These are phyloP conservation scores for Trichosurus vulpecula DNA, from an alignment of 2,797 vertebrate species.

Conservation along the genomic window DNA sequence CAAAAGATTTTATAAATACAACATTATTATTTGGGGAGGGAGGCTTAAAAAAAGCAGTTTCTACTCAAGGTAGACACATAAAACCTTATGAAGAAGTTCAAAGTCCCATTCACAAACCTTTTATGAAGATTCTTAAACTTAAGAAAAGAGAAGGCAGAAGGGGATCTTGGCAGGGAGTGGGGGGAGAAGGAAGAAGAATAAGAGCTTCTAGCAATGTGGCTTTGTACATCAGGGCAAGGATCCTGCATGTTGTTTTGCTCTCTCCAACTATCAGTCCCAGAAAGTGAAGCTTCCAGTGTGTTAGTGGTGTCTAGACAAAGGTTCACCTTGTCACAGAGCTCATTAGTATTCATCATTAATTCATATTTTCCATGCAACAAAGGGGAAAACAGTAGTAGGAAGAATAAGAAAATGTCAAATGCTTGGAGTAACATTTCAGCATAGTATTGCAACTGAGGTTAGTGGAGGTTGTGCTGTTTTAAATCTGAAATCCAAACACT, in stretches of 20 bases:
- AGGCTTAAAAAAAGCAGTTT: conserved; percentile 73
- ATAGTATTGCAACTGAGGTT: conserved; percentile 63
- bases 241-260: neutral
- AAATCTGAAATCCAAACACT: conserved; percentile 57
- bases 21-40: conserved; percentile 44
- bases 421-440: conserved; percentile 74
- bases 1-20: conserved; percentile 82
- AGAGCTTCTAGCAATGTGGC: fast-evolving
- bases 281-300: neutral
- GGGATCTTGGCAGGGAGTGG: neutral
- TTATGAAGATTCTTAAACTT: conserved; percentile 73
- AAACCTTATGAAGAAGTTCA: conserved; percentile 84
- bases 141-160: conserved; percentile 57
- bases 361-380: conserved; percentile 80
- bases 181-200: neutral
- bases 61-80: conserved; percentile 83
- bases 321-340: conserved; percentile 65
- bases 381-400: conserved; percentile 73
- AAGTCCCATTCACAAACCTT: conserved; percentile 78
- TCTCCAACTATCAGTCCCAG: neutral
- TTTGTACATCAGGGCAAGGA: neutral
- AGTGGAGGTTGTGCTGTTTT: conserved; percentile 57
- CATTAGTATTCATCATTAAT: conserved; percentile 80
- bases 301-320: conserved; percentile 35
- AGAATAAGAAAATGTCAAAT: conserved; percentile 78